Conservation (phyloP, 2,888 invertebrate genomes). For the Ormyrus labotus region DNA sequence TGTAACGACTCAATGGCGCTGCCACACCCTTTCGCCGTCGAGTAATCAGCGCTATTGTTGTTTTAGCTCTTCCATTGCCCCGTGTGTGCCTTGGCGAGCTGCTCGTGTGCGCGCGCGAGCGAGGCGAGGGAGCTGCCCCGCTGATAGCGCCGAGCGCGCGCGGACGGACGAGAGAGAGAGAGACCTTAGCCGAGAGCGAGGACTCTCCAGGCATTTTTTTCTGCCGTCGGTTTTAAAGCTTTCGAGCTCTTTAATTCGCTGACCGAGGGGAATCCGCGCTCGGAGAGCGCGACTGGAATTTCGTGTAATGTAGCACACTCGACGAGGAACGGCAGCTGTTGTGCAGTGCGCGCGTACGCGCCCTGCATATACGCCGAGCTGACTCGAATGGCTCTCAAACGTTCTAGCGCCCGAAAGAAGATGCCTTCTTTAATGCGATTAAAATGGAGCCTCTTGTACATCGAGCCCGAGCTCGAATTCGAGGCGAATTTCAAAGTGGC, state of each 20-base stretch:
- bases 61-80: constrained; percentile 61
- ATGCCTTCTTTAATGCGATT: background rate
- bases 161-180: too few relatives aligned
- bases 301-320: background rate
- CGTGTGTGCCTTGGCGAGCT: background rate
- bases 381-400: constrained; percentile 27
- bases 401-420: constrained; percentile 23
- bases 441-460: too few relatives aligned
- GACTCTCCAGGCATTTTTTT: background rate
- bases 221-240: too few relatives aligned
- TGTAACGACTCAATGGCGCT: constrained; percentile 74
- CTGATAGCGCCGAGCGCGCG: too few relatives aligned
- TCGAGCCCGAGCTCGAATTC: too few relatives aligned
- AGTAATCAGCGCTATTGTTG: constrained; percentile 75
- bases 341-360: background rate
- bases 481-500: too few relatives aligned
- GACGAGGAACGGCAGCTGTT: background rate
- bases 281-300: constrained; percentile 7
- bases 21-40: constrained; percentile 75
- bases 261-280: background rate
- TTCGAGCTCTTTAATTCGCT: too few relatives aligned
- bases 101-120: background rate
- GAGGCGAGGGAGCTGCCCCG: background rate
- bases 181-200: too few relatives aligned
- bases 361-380: background rate